Evolutionary conservation across 2,113 vertebrate genomes (phyloP), one percentile per base, ranked within the genome.

Genomic region (Pterocles burchelli): DNA sequence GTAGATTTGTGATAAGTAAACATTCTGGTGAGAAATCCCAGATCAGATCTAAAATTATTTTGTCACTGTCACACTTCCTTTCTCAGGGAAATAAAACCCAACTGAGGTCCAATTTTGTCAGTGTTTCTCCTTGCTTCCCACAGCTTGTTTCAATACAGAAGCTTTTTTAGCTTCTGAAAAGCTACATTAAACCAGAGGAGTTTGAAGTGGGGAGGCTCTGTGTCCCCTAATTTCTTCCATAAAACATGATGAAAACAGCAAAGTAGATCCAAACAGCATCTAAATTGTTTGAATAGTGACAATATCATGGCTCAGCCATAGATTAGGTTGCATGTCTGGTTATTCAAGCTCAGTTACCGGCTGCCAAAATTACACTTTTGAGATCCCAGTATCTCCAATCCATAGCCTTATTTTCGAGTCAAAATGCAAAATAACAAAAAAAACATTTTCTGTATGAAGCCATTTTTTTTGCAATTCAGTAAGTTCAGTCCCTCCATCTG

Each of bases 111-210:
- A 78, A 28, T 72, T 81, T 86, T 89, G 54, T 66, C 46, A 58
- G 20, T 59, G 28, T 75, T 88, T 12, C 9, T 62, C 21, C 20
- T 88, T 76, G 22, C 38, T 94, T 4, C 4, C 11, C 29, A 9
- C 13, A 62, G 45, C 51, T 55, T 85, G 16, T 91, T 85, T 62
- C n/a, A 61, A 89, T 38, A 78, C 21, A 85, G n/a, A 85, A 62
- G 49, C 13, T 85, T 85, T 45, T 85, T 85, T 48, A 85, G 94
- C 79, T 91, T 79, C 63, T 85, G 46, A 79, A 95, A 76, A 91
- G 8, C 25, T 76, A 17, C 19, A 34, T 91, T 88, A 80, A 94
- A 63, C 18, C 21, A 51, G 31, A 76, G 67, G 26, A 74, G 11
- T 85, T 62, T 74, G 59, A 85, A 81, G 38, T 59, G 25, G 19